Percentiles rank a stretch among this genome's conserved stretches.
phyloP scores from a whole-genome alignment of 2,797 vertebrate species.

The Anguilla megastoma region DNA sequence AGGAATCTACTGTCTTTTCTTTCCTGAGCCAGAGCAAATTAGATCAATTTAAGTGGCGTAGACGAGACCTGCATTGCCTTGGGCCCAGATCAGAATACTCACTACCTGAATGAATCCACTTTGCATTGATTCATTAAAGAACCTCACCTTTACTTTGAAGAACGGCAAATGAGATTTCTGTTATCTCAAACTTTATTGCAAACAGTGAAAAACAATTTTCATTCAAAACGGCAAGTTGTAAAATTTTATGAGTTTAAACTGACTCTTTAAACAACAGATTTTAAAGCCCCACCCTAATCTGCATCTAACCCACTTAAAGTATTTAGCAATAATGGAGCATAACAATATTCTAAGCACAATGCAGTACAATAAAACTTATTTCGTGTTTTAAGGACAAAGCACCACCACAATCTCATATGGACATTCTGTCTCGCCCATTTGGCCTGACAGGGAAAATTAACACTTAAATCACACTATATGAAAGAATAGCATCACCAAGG shows the following conservation, averaged over 20 bases:
- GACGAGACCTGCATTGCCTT: slow-evolving; percentile 4
- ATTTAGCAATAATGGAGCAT: not conserved
- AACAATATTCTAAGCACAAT: not conserved
- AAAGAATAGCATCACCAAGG: not conserved
- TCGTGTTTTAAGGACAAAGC: not conserved
- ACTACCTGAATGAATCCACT: not conserved
- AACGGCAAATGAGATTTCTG: not conserved
- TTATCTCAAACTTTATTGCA: not conserved
- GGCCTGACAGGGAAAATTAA: not conserved
- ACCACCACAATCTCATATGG: not conserved
- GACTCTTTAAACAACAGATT: not conserved
- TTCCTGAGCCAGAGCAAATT: slow-evolving; percentile 15
- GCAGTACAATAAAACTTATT: not conserved
- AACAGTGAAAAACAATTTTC: not conserved
- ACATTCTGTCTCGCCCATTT: not conserved
- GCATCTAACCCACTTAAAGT: not conserved
- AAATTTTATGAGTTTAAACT: not conserved
- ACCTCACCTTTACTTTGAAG: not conserved
- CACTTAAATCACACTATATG: not conserved
- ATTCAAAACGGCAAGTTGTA: not conserved
- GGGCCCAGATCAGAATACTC: not conserved
- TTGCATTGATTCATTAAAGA: slow-evolving; percentile 10
- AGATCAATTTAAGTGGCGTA: slow-evolving; percentile 9
- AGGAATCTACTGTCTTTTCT: slow-evolving; percentile 9
- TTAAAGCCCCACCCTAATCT: not conserved